phyloP scores from a whole-genome alignment of 2,797 vertebrate genomes.

The Ptychobarbus kaznakovi region DNA sequence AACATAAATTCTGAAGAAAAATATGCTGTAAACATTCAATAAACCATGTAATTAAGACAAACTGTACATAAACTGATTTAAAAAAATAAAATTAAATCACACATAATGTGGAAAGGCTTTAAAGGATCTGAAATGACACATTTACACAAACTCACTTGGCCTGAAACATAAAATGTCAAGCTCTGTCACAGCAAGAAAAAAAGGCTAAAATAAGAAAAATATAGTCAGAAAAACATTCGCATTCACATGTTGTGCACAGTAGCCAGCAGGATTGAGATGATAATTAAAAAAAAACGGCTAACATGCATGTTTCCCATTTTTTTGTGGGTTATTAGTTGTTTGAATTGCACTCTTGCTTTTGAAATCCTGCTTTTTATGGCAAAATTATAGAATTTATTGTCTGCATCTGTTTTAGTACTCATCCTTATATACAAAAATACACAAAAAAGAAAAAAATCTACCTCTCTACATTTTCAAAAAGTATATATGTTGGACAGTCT shows the following conservation, averaged over 20 bases:
- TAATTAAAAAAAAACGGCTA: conserved; percentile 61
- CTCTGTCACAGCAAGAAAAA: conserved; percentile 57
- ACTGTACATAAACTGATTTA: background rate
- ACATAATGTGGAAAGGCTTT: conserved; percentile 52
- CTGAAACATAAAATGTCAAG: background rate
- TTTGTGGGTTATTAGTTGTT: conserved; percentile 64
- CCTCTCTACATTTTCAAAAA: conserved; percentile 72
- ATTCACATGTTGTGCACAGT: conserved; percentile 67
- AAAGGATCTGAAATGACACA: conserved; percentile 49
- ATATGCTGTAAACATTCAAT: conserved; percentile 2
- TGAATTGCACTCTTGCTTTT: conserved; percentile 52
- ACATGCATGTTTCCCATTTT: conserved; percentile 72
- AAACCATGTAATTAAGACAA: conserved; percentile 6
- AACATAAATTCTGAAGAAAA: background rate
- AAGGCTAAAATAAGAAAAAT: conserved; percentile 52
- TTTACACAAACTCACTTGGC: conserved; percentile 25
- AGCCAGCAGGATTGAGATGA: conserved; percentile 53
- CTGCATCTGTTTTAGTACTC: conserved; percentile 68
- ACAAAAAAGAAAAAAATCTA: conserved; percentile 62
- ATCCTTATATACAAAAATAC: conserved; percentile 86
- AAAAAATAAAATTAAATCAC: background rate
- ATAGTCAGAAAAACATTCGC: conserved; percentile 69
- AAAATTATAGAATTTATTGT: conserved; percentile 61
- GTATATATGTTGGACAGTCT: conserved; percentile 75
- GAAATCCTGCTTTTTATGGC: conserved; percentile 52